Base-by-base conservation (phyloP, 2,797 vertebrate species). In the Anniella stebbinsi region DNA sequence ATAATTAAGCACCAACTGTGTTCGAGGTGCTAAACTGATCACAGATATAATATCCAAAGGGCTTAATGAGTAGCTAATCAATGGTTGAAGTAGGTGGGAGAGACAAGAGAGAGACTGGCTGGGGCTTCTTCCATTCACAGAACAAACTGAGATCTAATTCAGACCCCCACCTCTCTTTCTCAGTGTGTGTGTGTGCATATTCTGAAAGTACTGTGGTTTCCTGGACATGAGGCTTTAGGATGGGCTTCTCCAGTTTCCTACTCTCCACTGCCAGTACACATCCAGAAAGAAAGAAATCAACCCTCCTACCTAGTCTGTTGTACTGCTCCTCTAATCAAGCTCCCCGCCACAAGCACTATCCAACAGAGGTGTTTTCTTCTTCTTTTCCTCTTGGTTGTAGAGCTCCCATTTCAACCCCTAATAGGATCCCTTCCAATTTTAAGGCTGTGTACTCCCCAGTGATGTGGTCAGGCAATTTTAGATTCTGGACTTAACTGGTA, bases 1-100 rank as follows among this genome's bases (percentile, higher is more conserved):
- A 78, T 78, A 78, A 87, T 80, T 87, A 87, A 51, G 75, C n/a
- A 69, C 41, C 75, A 48, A 51, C 45, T 48, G 75, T 33, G 67
- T 78, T 87, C 45, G 51, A 51, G 76, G 45, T 80, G 23, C 60
- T n/a, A 45, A 66, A 77, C 4, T 78, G 60, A 67, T 77, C 60
- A 67, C 21, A n/a, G 38, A 80, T 69, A 48, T 84, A 84, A 84
- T 45, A 33, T 8, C 77, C 1, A 41, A 63, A 80, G 8, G 21
- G 6, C 15, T 87, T 69, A 78, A 80, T 80, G 36, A 67, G 60
- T 66, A 21, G 38, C 51, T 80, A 57, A 54, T 18, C 30, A 54
- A n/a, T 36, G 25, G 4, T 30, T 69, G 69, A 81, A 15, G 15
- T 38, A 57, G 4, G 45, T 69, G 45, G 41, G 41, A 80, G 76